Conservation (phyloP, 2,888 invertebrate genomes). For the Drosophila mettleri region DNA sequence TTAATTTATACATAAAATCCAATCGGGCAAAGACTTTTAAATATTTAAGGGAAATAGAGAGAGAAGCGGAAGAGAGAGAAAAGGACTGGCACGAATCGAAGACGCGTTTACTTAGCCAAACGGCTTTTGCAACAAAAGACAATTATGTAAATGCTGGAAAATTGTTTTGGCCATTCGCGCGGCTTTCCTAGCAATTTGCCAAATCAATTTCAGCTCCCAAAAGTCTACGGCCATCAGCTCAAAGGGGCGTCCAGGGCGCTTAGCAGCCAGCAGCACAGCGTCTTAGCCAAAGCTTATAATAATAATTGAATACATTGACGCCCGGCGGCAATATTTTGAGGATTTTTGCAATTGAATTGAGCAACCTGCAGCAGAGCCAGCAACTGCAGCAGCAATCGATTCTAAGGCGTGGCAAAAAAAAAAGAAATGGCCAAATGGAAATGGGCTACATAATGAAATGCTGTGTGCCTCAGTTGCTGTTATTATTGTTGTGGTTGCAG, state of each 20-base stretch:
- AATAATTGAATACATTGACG: conserved; percentile 73
- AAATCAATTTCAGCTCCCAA: conserved; percentile 65
- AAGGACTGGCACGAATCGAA: conserved; percentile 49
- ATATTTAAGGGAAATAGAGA: conserved; percentile 36
- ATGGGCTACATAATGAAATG: conserved; percentile 56
- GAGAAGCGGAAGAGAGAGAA: not conserved
- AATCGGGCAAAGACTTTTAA: conserved; percentile 60
- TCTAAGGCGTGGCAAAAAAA: conserved; percentile 14
- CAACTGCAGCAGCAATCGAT: conserved; percentile 2
- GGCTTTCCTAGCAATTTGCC: conserved; percentile 59
- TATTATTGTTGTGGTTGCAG: conserved; percentile 25
- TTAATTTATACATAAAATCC: conserved; percentile 2
- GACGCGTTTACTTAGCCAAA: conserved; percentile 50
- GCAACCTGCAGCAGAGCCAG: conserved; percentile 17
- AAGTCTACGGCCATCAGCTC: conserved; percentile 12
- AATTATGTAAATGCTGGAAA: conserved; percentile 77
- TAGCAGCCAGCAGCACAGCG: conserved; percentile 12
- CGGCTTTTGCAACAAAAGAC: conserved; percentile 58
- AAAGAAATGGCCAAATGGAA: conserved; percentile 54
- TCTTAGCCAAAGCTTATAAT: conserved; percentile 64
- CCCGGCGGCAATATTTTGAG: conserved; percentile 49
- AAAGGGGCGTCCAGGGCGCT: conserved; percentile 37
- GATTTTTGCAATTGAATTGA: conserved; percentile 63
- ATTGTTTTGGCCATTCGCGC: conserved; percentile 64
- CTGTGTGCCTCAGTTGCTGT: not conserved